These are phyloP conservation scores for Propithecus coquereli DNA, from an alignment of 2,113 vertebrate genomes.

Conservation along the genomic window DNA sequence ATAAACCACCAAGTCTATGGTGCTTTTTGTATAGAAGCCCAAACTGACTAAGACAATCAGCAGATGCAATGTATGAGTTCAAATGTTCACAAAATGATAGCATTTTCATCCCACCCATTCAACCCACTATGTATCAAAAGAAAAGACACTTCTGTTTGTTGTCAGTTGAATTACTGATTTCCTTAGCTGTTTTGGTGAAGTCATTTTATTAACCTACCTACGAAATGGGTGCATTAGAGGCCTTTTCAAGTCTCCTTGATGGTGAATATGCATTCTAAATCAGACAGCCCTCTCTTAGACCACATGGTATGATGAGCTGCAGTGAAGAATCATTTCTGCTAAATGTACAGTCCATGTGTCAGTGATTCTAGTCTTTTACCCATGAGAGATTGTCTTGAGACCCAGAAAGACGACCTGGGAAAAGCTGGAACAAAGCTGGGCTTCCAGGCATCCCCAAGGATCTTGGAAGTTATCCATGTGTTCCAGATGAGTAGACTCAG, in stretches of 20 bases:
- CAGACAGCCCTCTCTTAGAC: not conserved
- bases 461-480: not conserved
- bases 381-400: not conserved
- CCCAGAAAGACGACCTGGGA: not conserved
- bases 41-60: not conserved
- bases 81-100: not conserved
- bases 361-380: not conserved
- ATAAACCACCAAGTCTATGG: not conserved
- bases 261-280: not conserved
- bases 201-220: not conserved
- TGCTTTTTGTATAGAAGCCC: not conserved
- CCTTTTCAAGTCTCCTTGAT: not conserved
- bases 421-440: not conserved
- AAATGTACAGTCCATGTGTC: not conserved
- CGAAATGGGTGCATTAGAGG: not conserved
- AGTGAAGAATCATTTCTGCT: not conserved
- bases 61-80: not conserved
- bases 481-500: not conserved
- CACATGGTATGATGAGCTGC: not conserved
- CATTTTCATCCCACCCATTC: not conserved
- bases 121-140: not conserved
- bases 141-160: not conserved
- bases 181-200: not conserved
- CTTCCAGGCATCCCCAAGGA: fast-evolving
- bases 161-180: not conserved